Base-by-base conservation (phyloP, 1,140 invertebrate genomes). In the Drosophila nannoptera region DNA sequence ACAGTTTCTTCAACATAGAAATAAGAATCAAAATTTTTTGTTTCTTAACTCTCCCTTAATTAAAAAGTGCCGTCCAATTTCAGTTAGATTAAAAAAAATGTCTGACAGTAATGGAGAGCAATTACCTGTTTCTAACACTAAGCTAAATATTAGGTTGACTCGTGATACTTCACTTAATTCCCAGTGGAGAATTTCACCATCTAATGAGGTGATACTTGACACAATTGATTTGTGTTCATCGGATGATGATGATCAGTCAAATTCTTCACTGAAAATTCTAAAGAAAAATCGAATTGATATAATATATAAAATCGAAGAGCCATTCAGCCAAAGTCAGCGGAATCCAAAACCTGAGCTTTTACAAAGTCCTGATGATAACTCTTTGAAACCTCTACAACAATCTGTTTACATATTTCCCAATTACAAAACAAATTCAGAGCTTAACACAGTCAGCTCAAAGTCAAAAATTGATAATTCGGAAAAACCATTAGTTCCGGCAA, bases 191-290 rank as follows among this genome's bases (percentile, higher is more conserved):
- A 88, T 88, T 73, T 89, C 84, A 36, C 78, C 87, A 8, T 75
- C 87, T 9, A 77, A 58, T 9, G 81, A 89, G 62, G 83, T 88
- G n/a, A 67, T 90, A 38, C 87, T 92, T 8, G 88, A 90, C 33
- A 82, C 90, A 60, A 91, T 92, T 61, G 90, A 92, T 71, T 89
- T 92, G 9, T 92, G 91, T 63, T 91, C 91, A 7, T 92, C 91
- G 0, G 91, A 92, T 35, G 91, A 92, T n/a, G 91, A 92, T 6
- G 89, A 77, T 22, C 42, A 69, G 32, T 14, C 50, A 29, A 63
- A 53, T 16, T n/a, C 33, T 5, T 50, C 58, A 6, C 42, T 67
- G 7, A 67, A 63, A 65, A 56, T 58, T 16, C 43, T 63, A 48
- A 73, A 60, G 22, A 62, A 63, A 3, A 59, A 78, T 53, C 61